Base-by-base conservation (phyloP, 2,113 vertebrate species). In the Erythrocebus patas region DNA sequence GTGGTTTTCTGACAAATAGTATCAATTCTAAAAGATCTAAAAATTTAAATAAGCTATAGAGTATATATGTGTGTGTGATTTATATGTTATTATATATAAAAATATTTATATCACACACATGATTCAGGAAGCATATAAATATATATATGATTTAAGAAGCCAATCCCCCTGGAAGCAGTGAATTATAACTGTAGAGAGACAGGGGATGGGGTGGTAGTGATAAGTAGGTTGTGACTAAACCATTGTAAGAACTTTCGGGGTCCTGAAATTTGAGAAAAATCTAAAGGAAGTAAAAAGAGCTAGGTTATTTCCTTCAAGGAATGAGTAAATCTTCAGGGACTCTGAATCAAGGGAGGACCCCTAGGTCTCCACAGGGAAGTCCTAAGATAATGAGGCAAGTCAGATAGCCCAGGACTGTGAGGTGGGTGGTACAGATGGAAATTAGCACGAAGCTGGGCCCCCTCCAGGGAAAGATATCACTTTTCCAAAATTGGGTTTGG, bases 41-140 rank as follows among this genome's bases (percentile, higher is more conserved):
- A 43, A 57, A 43, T 82, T 72, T 38, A 95, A 95, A 73, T 88
- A 75, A 87, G 45, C 27, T 80, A 48, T 73, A 20, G 48, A 86
- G 13, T 81, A 27, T 20, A 35, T 43, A 40, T 27, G 2, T 3
- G 2, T 2, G 14, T 30, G 11, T 23, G 6, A 30, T 64, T 64
- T 64, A 30, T 64, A 64, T 32, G 61, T 30, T 30, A 64, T 64
- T 64, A 30, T 64, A 64, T 64, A 32, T 64, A 32, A 64, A 64
- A 64, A 64, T 64, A 64, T 64, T 64, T 30, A 27, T 64, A 64
- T 64, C 5, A 85, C 59, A 38, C 12, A 86, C 2, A 86, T 17
- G 30, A 45, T 32, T 86, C 89, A 76, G 93, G n/a, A 96, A 68
- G 43, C 25, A 66, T 32, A 45, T 5, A n/a, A n/a, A 18, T 38